phyloP scores from a whole-genome alignment of 2,888 invertebrate species.

The Gymnosoma rotundatum region DNA sequence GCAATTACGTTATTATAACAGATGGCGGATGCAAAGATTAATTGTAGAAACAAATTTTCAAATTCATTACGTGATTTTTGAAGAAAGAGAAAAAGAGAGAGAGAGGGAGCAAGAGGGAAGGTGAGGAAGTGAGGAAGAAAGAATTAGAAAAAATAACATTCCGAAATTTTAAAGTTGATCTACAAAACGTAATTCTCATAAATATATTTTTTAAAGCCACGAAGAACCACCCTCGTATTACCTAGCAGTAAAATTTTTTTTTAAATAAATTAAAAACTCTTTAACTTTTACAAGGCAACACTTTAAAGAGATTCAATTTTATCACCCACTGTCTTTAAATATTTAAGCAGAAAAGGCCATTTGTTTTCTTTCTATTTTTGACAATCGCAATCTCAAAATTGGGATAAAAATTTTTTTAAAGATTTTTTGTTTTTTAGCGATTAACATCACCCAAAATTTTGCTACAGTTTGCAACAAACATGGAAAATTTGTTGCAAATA shows the following conservation, averaged over 20 bases:
- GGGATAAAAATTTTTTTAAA: slow-evolving; percentile 59
- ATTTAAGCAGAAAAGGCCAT: slow-evolving; percentile 30
- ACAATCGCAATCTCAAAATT: slow-evolving; percentile 51
- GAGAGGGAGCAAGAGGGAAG: no score
- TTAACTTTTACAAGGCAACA: background rate
- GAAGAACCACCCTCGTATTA: background rate
- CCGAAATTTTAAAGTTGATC: no score
- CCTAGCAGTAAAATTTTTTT: background rate
- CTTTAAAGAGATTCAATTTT: background rate
- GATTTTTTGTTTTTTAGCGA: slow-evolving; percentile 22
- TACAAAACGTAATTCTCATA: no score
- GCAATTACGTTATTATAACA: no score
- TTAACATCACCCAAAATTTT: slow-evolving; percentile 45
- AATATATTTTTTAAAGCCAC: no score
- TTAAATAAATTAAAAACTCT: background rate
- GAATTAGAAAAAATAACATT: no score
- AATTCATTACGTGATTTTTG: no score
- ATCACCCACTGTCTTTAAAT: slow-evolving; percentile 40
- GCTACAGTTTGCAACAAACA: slow-evolving; percentile 46
- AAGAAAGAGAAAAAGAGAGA: no score
- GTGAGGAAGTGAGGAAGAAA: no score
- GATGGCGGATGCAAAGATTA: no score
- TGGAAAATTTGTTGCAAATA: slow-evolving; percentile 47
- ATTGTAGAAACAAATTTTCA: no score
- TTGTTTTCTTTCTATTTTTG: slow-evolving; percentile 21